Percentiles rank a stretch among this genome's conserved stretches.
Conservation (phyloP, 2,113 vertebrate species). For the Ovis aries region DNA sequence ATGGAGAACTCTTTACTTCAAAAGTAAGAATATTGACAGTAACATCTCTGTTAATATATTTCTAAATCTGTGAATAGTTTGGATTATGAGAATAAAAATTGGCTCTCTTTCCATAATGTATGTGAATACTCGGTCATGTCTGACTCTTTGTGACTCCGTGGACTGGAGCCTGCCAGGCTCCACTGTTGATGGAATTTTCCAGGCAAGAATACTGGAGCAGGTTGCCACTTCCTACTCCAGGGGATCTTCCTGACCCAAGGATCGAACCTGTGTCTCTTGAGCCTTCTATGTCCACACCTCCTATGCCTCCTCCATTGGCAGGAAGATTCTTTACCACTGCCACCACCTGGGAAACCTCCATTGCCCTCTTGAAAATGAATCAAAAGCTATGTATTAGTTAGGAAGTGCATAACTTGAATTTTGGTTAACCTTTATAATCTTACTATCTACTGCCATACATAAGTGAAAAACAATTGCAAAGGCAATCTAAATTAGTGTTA, state of each 20-base stretch:
- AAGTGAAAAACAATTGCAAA: slow-evolving; percentile 2
- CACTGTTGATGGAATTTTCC: background rate
- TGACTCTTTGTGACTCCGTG: background rate
- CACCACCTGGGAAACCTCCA: background rate
- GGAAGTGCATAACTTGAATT: background rate
- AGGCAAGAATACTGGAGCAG: background rate
- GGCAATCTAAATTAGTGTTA: background rate
- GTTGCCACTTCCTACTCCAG: background rate
- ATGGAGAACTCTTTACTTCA: background rate
- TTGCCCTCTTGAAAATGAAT: background rate
- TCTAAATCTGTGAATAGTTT: background rate
- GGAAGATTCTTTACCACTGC: background rate
- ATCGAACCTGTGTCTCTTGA: background rate
- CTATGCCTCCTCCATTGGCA: background rate
- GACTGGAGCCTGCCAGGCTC: background rate
- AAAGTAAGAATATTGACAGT: slow-evolving; percentile 8
- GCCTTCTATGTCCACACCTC: background rate
- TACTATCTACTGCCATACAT: background rate
- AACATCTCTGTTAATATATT: background rate
- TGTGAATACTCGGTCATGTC: background rate
- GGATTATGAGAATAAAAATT: background rate
- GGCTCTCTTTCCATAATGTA: background rate
- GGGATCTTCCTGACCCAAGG: background rate
- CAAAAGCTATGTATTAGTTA: background rate
- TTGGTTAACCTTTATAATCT: background rate